Evolutionary conservation across 2,113 vertebrate genomes (phyloP).

Genomic region (Emydocephalus ijimae): DNA sequence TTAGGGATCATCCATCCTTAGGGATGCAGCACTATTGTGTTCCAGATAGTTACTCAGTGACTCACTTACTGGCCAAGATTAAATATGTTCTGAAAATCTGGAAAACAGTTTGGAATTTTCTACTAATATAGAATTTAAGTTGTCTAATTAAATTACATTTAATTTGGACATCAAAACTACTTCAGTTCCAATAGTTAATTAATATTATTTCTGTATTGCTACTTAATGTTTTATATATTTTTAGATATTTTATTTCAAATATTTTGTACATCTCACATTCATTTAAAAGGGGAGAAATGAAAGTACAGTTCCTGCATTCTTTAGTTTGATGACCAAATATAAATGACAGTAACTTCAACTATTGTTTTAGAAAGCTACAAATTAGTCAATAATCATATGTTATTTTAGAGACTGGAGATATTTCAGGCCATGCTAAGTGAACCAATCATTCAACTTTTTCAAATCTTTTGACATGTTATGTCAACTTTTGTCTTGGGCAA

Average conservation of each 20-base stretch:
- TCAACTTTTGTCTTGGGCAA: slow-evolving; percentile 24
- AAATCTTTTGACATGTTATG: slow-evolving; percentile 4
- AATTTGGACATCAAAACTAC: background rate
- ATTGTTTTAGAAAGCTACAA: background rate
- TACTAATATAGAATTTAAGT: background rate
- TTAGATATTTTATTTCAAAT: background rate
- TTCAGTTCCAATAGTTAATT: background rate
- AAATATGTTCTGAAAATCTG: background rate
- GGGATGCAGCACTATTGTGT: background rate
- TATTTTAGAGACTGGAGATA: background rate
- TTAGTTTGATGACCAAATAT: background rate
- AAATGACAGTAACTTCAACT: background rate
- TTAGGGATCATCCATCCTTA: background rate
- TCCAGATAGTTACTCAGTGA: background rate
- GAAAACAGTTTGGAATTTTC: background rate
- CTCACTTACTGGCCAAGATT: background rate
- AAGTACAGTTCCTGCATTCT: background rate
- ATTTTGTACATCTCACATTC: background rate
- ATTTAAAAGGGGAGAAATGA: background rate
- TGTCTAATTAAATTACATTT: background rate
- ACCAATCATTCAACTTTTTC: background rate
- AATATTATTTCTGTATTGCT: background rate
- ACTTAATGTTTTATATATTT: background rate
- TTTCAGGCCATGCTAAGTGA: background rate
- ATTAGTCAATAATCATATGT: background rate